A percentile compares a stretch with the other conserved stretches of the same genome.
Evolutionary conservation across 2,113 vertebrate species (phyloP).

Genomic region (Sapajus apella): DNA sequence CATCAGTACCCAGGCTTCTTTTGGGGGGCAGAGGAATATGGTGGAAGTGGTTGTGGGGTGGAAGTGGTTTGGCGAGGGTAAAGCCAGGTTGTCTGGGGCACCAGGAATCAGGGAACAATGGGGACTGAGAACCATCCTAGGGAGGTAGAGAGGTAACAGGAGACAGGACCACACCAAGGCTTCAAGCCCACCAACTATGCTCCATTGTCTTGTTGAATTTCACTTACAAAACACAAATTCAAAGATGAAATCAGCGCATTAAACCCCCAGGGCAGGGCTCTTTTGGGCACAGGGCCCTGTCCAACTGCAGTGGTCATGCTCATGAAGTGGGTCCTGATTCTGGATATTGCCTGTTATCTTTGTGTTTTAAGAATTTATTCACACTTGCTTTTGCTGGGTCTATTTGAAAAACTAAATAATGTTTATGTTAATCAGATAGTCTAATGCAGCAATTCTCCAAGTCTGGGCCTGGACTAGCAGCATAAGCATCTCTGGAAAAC

Average conservation of each 20-base stretch:
- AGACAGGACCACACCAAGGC: neutral
- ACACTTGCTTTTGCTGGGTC: neutral
- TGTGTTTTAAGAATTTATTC: neutral
- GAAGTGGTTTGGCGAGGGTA: neutral
- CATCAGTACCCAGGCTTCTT: neutral
- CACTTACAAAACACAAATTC: neutral
- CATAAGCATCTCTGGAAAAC: neutral
- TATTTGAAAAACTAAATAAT: neutral
- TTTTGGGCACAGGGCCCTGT: neutral
- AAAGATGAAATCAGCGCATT: neutral
- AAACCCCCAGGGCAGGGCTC: neutral
- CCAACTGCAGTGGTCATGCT: neutral
- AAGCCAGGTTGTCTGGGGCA: neutral
- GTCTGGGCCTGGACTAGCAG: neutral
- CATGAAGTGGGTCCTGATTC: neutral
- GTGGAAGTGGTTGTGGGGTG: neutral
- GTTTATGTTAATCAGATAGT: neutral
- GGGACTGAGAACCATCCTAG: neutral
- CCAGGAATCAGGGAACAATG: neutral
- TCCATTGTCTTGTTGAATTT: neutral
- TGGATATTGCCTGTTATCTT: neutral
- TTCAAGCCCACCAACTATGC: neutral
- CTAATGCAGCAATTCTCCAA: neutral
- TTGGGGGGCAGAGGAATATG: neutral
- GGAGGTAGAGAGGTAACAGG: neutral